phyloP scores from a whole-genome alignment of 2,113 vertebrate species.

The Callithrix jacchus region DNA sequence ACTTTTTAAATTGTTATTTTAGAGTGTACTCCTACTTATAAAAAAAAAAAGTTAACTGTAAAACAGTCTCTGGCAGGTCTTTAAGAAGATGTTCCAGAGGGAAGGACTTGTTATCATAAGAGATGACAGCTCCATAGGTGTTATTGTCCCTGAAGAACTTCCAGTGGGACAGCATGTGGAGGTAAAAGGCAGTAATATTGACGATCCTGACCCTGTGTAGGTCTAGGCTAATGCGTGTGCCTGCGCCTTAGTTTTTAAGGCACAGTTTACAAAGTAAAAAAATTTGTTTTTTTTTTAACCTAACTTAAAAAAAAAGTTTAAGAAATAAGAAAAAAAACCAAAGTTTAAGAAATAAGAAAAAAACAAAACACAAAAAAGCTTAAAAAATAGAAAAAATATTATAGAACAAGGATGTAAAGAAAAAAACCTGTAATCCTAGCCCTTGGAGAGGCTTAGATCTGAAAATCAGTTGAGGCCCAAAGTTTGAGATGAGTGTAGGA shows the following conservation, averaged over 20 bases:
- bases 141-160: background rate
- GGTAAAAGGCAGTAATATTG: background rate
- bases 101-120: background rate
- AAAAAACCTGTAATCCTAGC: background rate
- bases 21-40: background rate
- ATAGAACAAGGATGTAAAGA: background rate
- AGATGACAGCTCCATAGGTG: background rate
- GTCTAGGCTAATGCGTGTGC: background rate
- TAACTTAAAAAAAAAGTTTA: too few relatives aligned
- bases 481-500: too few relatives aligned
- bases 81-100: background rate
- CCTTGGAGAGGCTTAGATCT: too few relatives aligned
- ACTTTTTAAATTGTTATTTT: background rate
- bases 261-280: too few relatives aligned
- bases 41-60: background rate
- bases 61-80: background rate
- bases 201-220: background rate
- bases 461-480: too few relatives aligned
- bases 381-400: background rate
- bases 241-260: background rate
- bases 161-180: background rate
- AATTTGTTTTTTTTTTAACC: too few relatives aligned
- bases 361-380: background rate
- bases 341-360: background rate
- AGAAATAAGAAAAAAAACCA: too few relatives aligned